Base-by-base conservation (phyloP, 2,888 invertebrate genomes). In the Uropetala carovei region DNA sequence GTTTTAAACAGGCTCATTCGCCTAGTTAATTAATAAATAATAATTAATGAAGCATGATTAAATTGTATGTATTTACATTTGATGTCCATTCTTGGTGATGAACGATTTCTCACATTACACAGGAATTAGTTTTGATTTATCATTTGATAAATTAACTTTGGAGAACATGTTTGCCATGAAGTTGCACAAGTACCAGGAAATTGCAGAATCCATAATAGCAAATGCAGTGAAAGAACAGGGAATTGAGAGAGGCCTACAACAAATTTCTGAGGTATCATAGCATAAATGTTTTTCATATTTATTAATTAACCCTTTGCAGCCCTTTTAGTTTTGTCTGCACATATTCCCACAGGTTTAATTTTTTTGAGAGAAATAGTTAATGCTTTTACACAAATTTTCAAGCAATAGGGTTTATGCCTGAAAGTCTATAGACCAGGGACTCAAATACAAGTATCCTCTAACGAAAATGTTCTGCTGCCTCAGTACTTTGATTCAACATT, bases 161-260 rank as follows among this genome's bases (percentile, higher is more conserved):
- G 98, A 98, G 93, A 98, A 98, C 94, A 98, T 99, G 97, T 99
- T 99, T 94, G 96, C 97, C 0, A 99, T 99, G 99, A 97, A 99
- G 94, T 95, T 99, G 93, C 98, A 98, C 94, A 96, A 97, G 93
- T 98, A 98, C 83, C 94, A 95, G 64, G 98, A 98, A 0, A 97
- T 97, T 8, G 98, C 98, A 68, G 97, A 97, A 94, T 97, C 97
- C 94, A 98, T 99, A 92, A 97, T 99, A 57, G 98, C 97, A 93
- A 97, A 97, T 94, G 99, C 99, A 59, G 97, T 98, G 93, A 98
- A 98, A 94, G 99, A 99, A 95, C 95, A 98, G 94, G 96, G 97
- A n/a, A 98, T 99, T 94, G 99, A 99, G 94, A 97, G 97, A 93
- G 98, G 98, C 18, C 97, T 99, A 0, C 97, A 97, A 94, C 98